Evolutionary conservation across 2,888 invertebrate species (phyloP).

Genomic region (Xestia xanthographa): DNA sequence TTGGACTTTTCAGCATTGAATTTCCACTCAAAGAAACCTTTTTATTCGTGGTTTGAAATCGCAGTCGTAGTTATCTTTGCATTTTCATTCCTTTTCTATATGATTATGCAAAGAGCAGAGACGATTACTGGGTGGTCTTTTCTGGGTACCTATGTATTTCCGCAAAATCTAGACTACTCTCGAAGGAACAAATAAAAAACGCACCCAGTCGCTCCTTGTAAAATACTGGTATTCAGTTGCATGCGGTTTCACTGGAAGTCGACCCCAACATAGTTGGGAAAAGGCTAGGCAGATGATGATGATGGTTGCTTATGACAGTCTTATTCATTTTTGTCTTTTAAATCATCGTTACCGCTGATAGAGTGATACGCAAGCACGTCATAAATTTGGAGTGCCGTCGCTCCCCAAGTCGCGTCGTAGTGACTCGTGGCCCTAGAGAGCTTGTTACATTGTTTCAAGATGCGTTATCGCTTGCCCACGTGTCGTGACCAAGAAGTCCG

Average conservation of each 20-base stretch:
- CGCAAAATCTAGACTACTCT: not conserved
- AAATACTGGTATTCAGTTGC: no score
- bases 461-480: not conserved
- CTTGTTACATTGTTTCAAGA: not conserved
- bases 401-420: not conserved
- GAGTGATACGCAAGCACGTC: no score
- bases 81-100: not conserved
- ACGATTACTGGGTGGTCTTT: not conserved
- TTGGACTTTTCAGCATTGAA: not conserved
- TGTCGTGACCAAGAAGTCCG: not conserved
- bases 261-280: no score
- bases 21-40: slow-evolving; percentile 10
- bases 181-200: not conserved
- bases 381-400: not conserved
- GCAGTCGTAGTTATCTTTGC: not conserved
- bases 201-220: not conserved
- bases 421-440: not conserved
- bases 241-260: no score
- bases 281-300: no score
- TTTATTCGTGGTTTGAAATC: slow-evolving; percentile 8
- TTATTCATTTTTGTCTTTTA: no score
- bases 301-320: no score
- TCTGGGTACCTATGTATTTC: not conserved
- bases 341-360: no score
- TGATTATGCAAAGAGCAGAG: slow-evolving; percentile 7